Evolutionary conservation across 2,113 vertebrate species (phyloP).

Genomic region (Hipposideros armiger): DNA sequence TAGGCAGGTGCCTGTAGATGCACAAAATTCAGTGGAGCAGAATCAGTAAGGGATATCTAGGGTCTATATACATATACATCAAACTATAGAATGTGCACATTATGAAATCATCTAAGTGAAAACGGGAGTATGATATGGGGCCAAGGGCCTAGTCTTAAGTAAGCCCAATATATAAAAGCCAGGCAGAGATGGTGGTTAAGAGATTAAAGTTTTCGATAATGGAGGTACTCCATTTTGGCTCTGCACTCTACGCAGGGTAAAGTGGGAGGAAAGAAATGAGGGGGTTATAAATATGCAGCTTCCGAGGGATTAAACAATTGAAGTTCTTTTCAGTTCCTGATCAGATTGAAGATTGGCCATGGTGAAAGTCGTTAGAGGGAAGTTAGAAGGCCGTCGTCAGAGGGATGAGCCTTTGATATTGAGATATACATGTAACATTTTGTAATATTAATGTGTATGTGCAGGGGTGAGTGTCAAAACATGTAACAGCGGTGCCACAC

Average conservation of each 20-base stretch:
- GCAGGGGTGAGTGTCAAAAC: not conserved
- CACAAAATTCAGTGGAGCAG: not conserved
- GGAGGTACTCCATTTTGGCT: not conserved
- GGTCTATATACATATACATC: not conserved
- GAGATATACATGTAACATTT: constrained; percentile 11
- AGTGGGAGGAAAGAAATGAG: not conserved
- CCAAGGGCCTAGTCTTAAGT: not conserved
- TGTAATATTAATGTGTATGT: not conserved
- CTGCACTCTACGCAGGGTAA: not conserved
- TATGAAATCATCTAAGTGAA: not conserved
- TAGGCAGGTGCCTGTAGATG: not conserved
- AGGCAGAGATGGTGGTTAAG: not conserved
- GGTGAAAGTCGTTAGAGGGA: not conserved
- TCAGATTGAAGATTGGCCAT: not conserved
- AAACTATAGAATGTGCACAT: not conserved
- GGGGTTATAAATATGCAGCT: not conserved
- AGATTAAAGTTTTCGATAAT: not conserved
- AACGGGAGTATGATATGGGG: accelerated
- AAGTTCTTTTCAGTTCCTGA: not conserved
- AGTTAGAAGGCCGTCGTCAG: not conserved
- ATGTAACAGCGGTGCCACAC: not conserved
- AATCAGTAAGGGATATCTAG: not conserved
- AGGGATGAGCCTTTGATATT: not conserved
- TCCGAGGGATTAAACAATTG: not conserved
- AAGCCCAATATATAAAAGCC: not conserved